These are phyloP conservation scores for Acanthococcus lagerstroemiae DNA, from an alignment of 2,888 invertebrate species.

Conservation along the genomic window DNA sequence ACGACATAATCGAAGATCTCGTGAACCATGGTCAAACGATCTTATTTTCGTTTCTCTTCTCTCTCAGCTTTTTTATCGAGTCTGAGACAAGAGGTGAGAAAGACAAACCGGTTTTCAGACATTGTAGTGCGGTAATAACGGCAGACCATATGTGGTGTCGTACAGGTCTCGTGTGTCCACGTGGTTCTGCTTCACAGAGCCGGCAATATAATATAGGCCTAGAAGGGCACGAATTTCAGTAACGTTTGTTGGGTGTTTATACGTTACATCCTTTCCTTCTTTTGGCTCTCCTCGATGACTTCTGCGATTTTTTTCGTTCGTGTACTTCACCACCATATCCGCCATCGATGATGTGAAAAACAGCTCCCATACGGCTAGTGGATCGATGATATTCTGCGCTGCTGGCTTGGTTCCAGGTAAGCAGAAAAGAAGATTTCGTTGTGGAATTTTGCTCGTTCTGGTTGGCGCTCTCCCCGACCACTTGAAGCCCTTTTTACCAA, in stretches of 20 bases:
- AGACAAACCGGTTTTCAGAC: too few relatives aligned
- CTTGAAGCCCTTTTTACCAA: background rate
- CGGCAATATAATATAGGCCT: too few relatives aligned
- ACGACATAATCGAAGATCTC: background rate
- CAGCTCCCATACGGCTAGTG: background rate
- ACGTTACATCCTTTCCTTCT: background rate
- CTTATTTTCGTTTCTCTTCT: background rate
- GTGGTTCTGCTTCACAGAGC: background rate
- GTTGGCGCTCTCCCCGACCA: background rate
- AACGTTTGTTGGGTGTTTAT: background rate
- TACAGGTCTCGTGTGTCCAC: background rate
- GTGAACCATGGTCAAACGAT: background rate
- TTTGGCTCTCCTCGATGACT: background rate
- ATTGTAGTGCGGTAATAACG: background rate
- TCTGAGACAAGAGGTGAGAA: too few relatives aligned
- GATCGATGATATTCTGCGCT: background rate
- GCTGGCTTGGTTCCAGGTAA: background rate
- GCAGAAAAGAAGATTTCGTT: background rate
- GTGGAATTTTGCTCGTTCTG: background rate
- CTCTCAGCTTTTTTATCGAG: too few relatives aligned
- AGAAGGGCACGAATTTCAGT: background rate
- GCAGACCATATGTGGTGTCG: background rate
- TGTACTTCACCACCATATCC: background rate
- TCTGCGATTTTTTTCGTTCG: background rate
- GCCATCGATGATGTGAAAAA: background rate